These are phyloP conservation scores for Ceraclea dissimilis DNA, from an alignment of 2,888 invertebrate species.

Conservation along the genomic window DNA sequence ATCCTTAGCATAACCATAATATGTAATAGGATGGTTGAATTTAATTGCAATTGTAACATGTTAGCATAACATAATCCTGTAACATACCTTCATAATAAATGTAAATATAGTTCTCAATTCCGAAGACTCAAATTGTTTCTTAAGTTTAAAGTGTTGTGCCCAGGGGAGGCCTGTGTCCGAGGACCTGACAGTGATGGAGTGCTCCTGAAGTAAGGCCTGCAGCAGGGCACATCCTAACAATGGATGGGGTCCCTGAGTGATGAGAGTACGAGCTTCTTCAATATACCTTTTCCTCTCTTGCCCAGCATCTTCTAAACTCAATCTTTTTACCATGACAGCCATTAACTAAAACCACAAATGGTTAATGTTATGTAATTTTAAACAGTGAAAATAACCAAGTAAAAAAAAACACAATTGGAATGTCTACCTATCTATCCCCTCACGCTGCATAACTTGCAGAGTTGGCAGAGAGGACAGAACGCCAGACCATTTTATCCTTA, in stretches of 20 bases:
- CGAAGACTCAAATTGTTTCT: slow-evolving; percentile 73
- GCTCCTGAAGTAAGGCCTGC: slow-evolving; percentile 79
- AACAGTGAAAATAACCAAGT: too few relatives aligned
- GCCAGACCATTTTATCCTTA: too few relatives aligned
- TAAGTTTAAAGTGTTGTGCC: slow-evolving; percentile 62
- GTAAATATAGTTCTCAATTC: slow-evolving; percentile 76
- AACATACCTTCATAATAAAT: slow-evolving; percentile 56
- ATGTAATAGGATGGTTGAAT: too few relatives aligned
- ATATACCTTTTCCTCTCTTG: slow-evolving; percentile 60
- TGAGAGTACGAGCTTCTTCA: slow-evolving; percentile 67
- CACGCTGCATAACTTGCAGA: too few relatives aligned
- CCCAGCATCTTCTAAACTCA: slow-evolving; percentile 67
- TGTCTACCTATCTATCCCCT: too few relatives aligned
- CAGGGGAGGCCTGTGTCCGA: slow-evolving; percentile 82
- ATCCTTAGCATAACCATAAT: too few relatives aligned
- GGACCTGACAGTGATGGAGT: slow-evolving; percentile 76
- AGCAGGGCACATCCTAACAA: slow-evolving; percentile 80
- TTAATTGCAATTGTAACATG: too few relatives aligned
- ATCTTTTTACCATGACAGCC: slow-evolving; percentile 81
- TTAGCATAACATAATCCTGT: too few relatives aligned
- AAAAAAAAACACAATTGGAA: neutral
- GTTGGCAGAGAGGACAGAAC: too few relatives aligned
- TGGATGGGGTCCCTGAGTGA: slow-evolving; percentile 63
- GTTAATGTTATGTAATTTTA: neutral
- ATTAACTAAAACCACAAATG: slow-evolving; percentile 53